A percentile compares a stretch with the other conserved stretches of the same genome.
phyloP scores from a whole-genome alignment of 2,888 invertebrate species.

The Megalurothrips usitatus region DNA sequence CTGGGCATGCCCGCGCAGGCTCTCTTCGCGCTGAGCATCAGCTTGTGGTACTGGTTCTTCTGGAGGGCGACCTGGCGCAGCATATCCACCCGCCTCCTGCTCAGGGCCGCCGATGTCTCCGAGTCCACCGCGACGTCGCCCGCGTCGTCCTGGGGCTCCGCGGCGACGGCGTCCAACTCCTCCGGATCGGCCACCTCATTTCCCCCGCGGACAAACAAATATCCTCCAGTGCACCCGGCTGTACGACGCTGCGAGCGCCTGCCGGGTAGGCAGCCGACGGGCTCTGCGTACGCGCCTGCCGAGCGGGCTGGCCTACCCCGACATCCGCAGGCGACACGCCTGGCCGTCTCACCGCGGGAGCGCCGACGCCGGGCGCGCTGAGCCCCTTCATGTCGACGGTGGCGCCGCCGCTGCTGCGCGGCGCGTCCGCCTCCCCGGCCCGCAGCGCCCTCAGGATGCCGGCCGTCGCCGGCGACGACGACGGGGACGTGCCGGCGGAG shows the following conservation, averaged over 20 bases:
- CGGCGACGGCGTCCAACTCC: neutral
- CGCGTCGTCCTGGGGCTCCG: neutral
- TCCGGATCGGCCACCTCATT: neutral
- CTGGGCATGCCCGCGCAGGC: neutral
- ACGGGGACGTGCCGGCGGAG: neutral
- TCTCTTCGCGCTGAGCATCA: neutral
- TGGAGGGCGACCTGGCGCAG: neutral
- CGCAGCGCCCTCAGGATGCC: neutral
- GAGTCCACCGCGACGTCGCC: neutral
- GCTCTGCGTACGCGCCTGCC: too few species aligned
- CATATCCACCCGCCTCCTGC: neutral
- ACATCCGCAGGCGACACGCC: too few species aligned
- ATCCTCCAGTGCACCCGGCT: too few species aligned
- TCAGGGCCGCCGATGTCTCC: neutral
- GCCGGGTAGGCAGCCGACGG: too few species aligned
- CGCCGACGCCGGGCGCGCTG: neutral
- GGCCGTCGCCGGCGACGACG: neutral
- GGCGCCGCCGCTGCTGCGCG: neutral
- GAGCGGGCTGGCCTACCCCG: too few species aligned
- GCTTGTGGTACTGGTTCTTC: constrained; percentile 22
- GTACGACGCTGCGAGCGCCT: too few species aligned
- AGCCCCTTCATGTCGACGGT: neutral
- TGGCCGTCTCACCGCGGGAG: too few species aligned
- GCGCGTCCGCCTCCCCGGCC: neutral
- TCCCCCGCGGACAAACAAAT: too few species aligned